phyloP scores from a whole-genome alignment of 2,113 vertebrate species.

The Cryptomyrus ogoouensis region DNA sequence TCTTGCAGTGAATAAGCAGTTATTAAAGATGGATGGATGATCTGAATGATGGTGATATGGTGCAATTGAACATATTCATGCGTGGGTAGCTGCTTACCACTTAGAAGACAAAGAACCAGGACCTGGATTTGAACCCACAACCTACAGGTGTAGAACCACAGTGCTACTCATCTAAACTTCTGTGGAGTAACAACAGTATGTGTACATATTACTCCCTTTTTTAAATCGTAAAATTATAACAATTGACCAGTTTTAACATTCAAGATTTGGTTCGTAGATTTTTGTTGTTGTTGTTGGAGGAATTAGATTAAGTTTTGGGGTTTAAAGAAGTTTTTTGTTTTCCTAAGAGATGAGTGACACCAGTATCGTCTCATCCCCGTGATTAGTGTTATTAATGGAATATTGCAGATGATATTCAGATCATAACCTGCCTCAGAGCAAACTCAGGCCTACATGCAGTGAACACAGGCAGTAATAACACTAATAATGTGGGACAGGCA shows the following conservation, averaged over 20 bases:
- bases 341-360: background rate
- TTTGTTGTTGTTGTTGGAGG: background rate
- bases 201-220: background rate
- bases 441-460: background rate
- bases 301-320: background rate
- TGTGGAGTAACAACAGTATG: background rate
- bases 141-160: background rate
- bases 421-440: slow-evolving; percentile 6
- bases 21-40: background rate
- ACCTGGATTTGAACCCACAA: background rate
- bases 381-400: slow-evolving; percentile 6
- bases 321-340: background rate
- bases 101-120: background rate
- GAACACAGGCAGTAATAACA: background rate
- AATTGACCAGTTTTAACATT: background rate
- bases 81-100: background rate
- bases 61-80: background rate
- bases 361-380: background rate
- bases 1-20: background rate
- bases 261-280: background rate
- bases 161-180: background rate
- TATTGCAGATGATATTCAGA: slow-evolving; percentile 3
- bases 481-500: background rate
- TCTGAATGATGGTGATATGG: background rate
- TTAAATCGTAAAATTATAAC: background rate